Evolutionary conservation across 1,140 invertebrate genomes (phyloP), one percentile per base, ranked within the genome.

Genomic region (Physella acuta): DNA sequence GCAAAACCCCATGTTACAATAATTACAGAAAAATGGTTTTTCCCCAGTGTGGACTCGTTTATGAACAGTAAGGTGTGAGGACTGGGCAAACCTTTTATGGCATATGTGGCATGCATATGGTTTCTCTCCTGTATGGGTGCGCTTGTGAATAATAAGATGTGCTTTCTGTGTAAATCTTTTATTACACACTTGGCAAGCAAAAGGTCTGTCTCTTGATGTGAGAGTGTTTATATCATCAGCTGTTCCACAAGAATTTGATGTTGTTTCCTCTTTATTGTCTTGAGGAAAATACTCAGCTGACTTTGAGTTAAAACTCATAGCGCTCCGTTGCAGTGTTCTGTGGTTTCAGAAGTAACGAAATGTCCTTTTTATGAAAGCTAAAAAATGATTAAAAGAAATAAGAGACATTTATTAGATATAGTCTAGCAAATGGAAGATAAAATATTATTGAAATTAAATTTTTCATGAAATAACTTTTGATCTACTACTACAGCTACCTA

Each of bases 11-110:
- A 71, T 72, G 51, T 72, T 70, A 52, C 73, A 78, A 53, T 73
- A 65, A 51, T 62, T 70, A 56, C 73, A 74, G 65, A 76, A 75
- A 71, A 70, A 73, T 3, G 74, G 70, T 51, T 76, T 76, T 52
- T 74, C 74, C n/a, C 75, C 77, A 17, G 77, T 78, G 63, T 78
- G 77, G 11, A 74, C 75, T n/a, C 77, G 65, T 60, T 75, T 74
- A 66, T 78, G 77, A 34, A 72, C 72, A 44, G 73, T 73, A 36
- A 78, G 68, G 67, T 75, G 73, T 39, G 75, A 77, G 2, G 73
- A 75, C 68, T 78, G 77, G 30, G 76, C 71, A 52, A 78, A 78
- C 20, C 73, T 44, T 30, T 71, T 70, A 53, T 74, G 66, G 64
- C 73, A 71, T 58, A 76, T 70, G 58, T 72, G 70, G 28, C 73